Conservation (phyloP, 2,797 vertebrate genomes). For the Premnoplex brunnescens region DNA sequence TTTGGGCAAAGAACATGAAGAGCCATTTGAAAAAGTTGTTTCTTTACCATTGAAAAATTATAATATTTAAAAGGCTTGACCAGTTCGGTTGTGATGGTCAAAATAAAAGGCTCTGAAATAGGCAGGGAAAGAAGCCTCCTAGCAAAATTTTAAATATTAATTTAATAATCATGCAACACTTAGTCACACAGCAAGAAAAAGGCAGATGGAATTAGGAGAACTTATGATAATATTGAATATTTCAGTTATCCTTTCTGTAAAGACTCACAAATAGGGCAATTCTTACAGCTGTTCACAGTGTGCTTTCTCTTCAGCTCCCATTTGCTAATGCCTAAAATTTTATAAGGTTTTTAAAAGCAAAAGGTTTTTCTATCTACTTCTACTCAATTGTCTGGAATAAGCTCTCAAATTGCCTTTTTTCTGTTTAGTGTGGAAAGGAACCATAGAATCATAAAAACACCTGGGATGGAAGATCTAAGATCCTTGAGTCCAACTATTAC, state of each 20-base stretch:
- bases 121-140: background rate
- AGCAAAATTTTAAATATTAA: background rate
- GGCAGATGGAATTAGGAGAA: background rate
- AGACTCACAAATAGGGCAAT: background rate
- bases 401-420: background rate
- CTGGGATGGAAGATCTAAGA: background rate
- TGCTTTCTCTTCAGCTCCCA: background rate
- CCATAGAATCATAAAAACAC: background rate
- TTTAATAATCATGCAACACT: background rate
- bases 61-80: background rate
- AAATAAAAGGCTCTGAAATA: background rate
- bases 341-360: background rate
- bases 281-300: background rate
- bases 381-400: background rate
- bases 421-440: background rate
- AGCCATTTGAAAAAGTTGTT: background rate
- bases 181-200: background rate
- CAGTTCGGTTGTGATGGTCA: background rate
- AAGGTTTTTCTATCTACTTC: background rate
- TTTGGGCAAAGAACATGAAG: background rate
- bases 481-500: background rate
- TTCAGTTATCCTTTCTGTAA: constrained; percentile 2
- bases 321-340: background rate
- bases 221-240: background rate
- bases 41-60: background rate